These are phyloP conservation scores for Phalloptychus januarius DNA, from an alignment of 2,797 vertebrate species.

Conservation along the genomic window DNA sequence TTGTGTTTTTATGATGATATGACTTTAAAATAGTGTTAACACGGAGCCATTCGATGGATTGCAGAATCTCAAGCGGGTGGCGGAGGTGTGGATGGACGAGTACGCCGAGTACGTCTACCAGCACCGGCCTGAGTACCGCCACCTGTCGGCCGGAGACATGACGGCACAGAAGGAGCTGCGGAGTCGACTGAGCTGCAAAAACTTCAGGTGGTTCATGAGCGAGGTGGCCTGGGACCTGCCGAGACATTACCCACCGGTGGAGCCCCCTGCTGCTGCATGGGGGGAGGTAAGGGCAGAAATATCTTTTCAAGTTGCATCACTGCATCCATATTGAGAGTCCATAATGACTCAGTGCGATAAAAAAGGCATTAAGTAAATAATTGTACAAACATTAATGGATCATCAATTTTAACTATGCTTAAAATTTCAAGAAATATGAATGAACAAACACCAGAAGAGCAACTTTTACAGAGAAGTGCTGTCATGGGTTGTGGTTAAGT, in stretches of 20 bases:
- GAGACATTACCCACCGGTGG: conserved; percentile 95
- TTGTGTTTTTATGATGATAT: background rate
- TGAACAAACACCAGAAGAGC: background rate
- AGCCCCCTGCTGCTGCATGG: conserved; percentile 94
- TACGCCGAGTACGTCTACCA: conserved; percentile 95
- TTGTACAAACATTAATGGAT: background rate
- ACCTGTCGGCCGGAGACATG: conserved; percentile 93
- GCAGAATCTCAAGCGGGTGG: conserved; percentile 96
- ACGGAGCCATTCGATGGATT: background rate
- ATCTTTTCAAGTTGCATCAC: background rate
- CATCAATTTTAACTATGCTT: background rate
- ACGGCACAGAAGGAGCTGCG: conserved; percentile 90
- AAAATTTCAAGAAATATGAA: background rate
- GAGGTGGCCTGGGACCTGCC: conserved; percentile 96
- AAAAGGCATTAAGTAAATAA: background rate
- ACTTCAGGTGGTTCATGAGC: conserved; percentile 96
- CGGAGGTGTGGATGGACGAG: conserved; percentile 99
- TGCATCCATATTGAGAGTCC: background rate
- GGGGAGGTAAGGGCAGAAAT: conserved; percentile 84
- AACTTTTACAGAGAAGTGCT: background rate
- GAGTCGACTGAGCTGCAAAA: conserved; percentile 87
- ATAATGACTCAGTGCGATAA: background rate
- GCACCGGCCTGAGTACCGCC: conserved; percentile 94
- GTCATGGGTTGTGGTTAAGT: no score
- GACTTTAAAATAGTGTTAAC: background rate